These are phyloP conservation scores for Aptenodytes forsteri DNA, from an alignment of 2,113 vertebrate genomes.

Conservation along the genomic window DNA sequence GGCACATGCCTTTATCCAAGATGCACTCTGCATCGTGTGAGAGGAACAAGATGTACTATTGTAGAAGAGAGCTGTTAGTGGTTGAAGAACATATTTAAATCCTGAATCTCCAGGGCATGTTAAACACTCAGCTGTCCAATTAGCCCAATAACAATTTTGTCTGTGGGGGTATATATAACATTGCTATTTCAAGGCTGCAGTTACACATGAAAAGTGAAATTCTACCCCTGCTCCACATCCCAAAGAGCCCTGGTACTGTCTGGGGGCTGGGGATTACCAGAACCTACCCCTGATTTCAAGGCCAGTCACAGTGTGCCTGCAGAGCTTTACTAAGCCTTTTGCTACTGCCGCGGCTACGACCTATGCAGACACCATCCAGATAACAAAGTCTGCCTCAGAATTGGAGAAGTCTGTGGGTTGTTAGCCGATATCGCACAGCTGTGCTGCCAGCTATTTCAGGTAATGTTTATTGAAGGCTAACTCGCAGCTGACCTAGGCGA, in stretches of 20 bases:
- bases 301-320: not conserved
- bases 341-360: not conserved
- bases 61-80: not conserved
- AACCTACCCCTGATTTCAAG: not conserved
- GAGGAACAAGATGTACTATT: not conserved
- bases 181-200: not conserved
- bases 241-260: not conserved
- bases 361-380: not conserved
- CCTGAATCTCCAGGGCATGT: not conserved
- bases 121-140: not conserved
- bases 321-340: not conserved
- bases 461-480: not conserved
- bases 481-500: fast-evolving
- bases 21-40: fast-evolving
- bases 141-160: not conserved
- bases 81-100: not conserved
- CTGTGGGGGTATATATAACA: not conserved
- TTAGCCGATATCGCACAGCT: not conserved
- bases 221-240: not conserved
- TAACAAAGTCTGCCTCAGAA: not conserved
- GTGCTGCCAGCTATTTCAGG: not conserved
- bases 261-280: not conserved
- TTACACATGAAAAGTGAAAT: not conserved
- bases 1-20: not conserved
- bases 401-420: fast-evolving